These are phyloP conservation scores for Cryptosula pallasiana DNA, from an alignment of 2,888 invertebrate species.

Conservation along the genomic window DNA sequence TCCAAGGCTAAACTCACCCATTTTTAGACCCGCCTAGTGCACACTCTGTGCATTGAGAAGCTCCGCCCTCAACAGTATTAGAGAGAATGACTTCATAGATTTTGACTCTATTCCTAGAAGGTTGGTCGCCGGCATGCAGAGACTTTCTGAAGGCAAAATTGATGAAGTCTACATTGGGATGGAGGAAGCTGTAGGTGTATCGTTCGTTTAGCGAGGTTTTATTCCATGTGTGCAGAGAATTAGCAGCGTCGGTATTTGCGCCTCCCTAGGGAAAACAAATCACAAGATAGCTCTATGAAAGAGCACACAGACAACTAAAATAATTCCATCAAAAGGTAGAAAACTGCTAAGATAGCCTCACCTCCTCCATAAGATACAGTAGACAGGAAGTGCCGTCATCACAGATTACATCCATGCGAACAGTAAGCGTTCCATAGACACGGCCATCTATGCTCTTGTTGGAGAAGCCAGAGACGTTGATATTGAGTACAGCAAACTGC, in stretches of 20 bases:
- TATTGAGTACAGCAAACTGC: constrained; percentile 6
- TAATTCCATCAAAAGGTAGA: too few species aligned
- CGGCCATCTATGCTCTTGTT: background rate
- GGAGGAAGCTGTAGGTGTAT: background rate
- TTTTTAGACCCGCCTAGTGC: constrained; percentile 50
- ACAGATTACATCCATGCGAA: background rate
- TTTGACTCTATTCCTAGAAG: constrained; percentile 48
- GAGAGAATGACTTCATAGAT: constrained; percentile 59
- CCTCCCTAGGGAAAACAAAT: too few species aligned
- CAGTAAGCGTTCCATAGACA: background rate
- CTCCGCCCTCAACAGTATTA: constrained; percentile 59
- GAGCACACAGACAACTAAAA: too few species aligned
- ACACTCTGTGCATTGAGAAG: constrained; percentile 56
- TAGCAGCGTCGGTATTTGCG: too few species aligned
- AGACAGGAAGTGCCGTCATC: background rate
- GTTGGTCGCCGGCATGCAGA: background rate
- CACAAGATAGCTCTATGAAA: too few species aligned
- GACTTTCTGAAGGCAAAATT: constrained; percentile 11
- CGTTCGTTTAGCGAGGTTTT: background rate
- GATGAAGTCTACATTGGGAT: background rate
- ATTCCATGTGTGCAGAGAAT: background rate
- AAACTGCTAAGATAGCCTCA: too few species aligned
- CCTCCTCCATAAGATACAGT: constrained; percentile 14
- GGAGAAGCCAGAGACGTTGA: background rate
- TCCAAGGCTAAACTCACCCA: too few species aligned